phyloP scores from a whole-genome alignment of 2,888 invertebrate genomes.

The Meta bourneti region DNA sequence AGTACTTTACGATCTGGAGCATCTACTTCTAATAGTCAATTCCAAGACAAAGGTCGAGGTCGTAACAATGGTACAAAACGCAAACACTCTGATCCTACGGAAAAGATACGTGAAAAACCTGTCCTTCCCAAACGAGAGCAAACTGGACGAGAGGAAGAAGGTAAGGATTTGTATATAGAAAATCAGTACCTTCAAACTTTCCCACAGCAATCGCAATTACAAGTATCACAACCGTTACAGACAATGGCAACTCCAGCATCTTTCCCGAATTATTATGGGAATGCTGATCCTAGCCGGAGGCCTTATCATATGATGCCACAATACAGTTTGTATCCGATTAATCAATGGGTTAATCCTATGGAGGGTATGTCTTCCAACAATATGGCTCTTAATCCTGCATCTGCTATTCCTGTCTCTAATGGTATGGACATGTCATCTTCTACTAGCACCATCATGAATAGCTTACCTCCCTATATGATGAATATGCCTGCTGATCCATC shows the following conservation, averaged over 20 bases:
- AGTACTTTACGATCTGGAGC: not conserved
- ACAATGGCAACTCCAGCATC: not conserved
- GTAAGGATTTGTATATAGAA: not conserved
- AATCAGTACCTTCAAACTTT: not conserved
- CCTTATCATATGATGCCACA: conserved; percentile 27
- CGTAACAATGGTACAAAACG: conserved; percentile 36
- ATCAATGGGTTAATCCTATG: too few species aligned
- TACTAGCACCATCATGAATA: not conserved
- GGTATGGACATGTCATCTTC: conserved; percentile 41
- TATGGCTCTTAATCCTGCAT: not conserved
- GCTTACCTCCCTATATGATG: not conserved
- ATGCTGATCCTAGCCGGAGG: conserved; percentile 8
- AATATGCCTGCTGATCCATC: conserved; percentile 55
- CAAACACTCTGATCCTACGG: not conserved
- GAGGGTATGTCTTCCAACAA: too few species aligned
- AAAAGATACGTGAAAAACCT: conserved; percentile 10
- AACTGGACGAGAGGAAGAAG: conserved; percentile 9
- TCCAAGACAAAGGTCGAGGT: not conserved
- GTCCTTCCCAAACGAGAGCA: not conserved
- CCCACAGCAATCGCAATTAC: not conserved
- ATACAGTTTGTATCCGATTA: conserved; percentile 31
- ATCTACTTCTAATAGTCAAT: not conserved
- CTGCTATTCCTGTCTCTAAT: conserved; percentile 22
- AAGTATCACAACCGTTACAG: not conserved
- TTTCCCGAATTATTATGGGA: not conserved